phyloP scores from a whole-genome alignment of 2,113 vertebrate species.

The Tapirus terrestris region DNA sequence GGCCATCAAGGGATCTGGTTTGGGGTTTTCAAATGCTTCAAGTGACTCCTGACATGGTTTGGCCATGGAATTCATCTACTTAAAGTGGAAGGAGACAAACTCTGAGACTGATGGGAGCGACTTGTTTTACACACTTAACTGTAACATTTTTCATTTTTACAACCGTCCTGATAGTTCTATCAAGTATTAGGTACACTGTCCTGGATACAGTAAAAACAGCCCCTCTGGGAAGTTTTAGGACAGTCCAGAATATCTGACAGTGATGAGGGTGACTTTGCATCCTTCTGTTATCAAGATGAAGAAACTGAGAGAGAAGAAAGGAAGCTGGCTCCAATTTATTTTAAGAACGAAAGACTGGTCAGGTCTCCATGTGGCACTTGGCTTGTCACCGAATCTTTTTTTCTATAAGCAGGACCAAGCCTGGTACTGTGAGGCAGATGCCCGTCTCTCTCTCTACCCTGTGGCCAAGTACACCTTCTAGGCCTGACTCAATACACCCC shows the following conservation, averaged over 20 bases:
- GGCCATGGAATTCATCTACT: conserved; percentile 26
- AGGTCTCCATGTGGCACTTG: background rate
- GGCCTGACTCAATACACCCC: background rate
- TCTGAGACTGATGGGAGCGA: conserved; percentile 24
- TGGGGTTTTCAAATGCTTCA: conserved; percentile 41
- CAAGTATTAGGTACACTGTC: conserved; percentile 34
- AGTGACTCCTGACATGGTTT: conserved; percentile 36
- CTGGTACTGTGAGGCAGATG: background rate
- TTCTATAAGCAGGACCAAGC: background rate
- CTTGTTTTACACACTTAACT: conserved; percentile 50
- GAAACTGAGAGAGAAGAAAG: background rate
- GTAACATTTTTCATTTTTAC: conserved; percentile 60
- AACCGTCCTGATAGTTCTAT: background rate
- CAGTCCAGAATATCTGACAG: background rate
- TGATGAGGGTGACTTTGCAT: background rate
- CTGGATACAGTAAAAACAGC: background rate
- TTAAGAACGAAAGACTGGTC: background rate
- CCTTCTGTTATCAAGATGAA: background rate
- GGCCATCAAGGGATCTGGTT: conserved; percentile 18
- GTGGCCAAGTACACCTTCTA: background rate
- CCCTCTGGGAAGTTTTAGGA: background rate
- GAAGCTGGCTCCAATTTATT: background rate
- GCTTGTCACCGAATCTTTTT: background rate
- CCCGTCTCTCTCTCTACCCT: background rate
- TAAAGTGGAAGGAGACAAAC: conserved; percentile 39